phyloP scores from a whole-genome alignment of 2,113 vertebrate genomes.

The Aplodontia rufa region DNA sequence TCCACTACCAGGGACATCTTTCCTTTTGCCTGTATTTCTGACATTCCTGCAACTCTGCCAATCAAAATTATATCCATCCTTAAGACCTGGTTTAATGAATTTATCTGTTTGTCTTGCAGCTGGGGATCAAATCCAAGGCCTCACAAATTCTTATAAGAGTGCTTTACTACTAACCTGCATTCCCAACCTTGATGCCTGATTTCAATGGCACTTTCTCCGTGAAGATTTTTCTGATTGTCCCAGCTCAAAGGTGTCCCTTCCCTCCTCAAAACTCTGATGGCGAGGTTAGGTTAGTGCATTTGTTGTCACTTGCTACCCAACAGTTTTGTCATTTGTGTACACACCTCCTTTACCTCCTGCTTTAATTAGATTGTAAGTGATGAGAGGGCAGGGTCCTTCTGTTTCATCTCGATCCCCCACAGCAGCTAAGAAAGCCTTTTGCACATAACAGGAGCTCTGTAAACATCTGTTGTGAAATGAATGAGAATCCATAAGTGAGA shows the following conservation, averaged over 20 bases:
- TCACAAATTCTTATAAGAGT: background rate
- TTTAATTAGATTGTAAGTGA: background rate
- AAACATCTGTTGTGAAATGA: slow-evolving; percentile 44
- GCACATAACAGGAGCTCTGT: background rate
- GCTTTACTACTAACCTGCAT: background rate
- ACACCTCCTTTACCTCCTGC: background rate
- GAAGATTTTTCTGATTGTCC: background rate
- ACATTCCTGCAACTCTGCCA: background rate
- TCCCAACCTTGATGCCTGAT: background rate
- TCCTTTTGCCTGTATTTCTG: background rate
- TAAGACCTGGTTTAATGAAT: background rate
- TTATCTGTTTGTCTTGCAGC: background rate
- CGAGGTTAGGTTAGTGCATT: too few species aligned
- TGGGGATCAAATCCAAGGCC: background rate
- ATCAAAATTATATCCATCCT: background rate
- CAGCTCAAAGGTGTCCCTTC: background rate
- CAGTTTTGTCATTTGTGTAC: background rate
- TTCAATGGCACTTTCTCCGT: background rate
- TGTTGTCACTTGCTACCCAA: background rate
- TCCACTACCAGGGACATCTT: background rate
- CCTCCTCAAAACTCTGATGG: background rate
- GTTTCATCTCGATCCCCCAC: background rate
- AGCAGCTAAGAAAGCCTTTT: background rate
- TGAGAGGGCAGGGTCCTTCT: background rate
- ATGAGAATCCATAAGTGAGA: slow-evolving; percentile 42